Conservation (phyloP, 2,113 vertebrate genomes). For the Albula glossodonta region DNA sequence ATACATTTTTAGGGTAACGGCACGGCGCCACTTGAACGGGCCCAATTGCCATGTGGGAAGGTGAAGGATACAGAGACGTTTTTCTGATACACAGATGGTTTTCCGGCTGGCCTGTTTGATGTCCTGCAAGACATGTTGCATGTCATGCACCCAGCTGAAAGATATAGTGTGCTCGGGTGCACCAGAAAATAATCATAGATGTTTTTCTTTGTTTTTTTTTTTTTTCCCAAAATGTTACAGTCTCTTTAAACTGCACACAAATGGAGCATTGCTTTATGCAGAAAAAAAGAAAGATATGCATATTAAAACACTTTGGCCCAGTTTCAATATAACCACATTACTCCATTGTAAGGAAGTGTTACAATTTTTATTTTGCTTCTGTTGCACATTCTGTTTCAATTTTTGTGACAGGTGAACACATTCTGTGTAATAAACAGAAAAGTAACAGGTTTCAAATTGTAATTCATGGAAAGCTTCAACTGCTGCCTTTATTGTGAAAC, state of each 20-base stretch:
- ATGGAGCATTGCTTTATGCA: neutral
- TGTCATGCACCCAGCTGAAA: constrained; percentile 14
- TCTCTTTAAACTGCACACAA: neutral
- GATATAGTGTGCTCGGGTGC: constrained; percentile 34
- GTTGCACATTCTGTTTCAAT: neutral
- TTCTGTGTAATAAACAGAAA: no score
- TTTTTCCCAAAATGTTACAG: neutral
- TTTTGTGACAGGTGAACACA: no score
- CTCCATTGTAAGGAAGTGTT: neutral
- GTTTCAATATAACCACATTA: neutral
- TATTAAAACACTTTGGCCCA: neutral
- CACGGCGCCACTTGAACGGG: constrained; percentile 35
- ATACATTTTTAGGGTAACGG: constrained; percentile 37
- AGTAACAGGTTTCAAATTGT: no score
- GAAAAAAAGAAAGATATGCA: neutral
- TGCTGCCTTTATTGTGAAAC: no score
- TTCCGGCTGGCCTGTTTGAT: constrained; percentile 37
- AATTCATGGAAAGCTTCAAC: no score
- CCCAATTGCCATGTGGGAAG: constrained; percentile 38
- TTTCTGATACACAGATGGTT: constrained; percentile 31
- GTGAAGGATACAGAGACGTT: constrained; percentile 27
- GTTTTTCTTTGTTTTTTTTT: neutral
- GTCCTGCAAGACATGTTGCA: neutral
- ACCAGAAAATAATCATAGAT: constrained; percentile 1
- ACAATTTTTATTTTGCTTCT: neutral